Evolutionary conservation across 2,888 invertebrate species (phyloP), one percentile per base, ranked within the genome.

Genomic region (Eristalinus sepulchralis): DNA sequence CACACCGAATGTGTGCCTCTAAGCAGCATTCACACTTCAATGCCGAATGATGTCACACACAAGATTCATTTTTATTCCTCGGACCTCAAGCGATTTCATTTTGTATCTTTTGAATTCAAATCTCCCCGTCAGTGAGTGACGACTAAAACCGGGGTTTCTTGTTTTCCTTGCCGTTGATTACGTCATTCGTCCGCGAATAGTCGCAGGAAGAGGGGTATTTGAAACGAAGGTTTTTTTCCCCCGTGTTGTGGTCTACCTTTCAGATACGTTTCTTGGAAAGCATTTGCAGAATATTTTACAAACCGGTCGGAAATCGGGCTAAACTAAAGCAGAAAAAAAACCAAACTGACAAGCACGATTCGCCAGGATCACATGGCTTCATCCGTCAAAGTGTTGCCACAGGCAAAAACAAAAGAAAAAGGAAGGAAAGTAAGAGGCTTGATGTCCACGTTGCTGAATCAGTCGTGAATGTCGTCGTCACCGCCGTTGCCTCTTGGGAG

Each of bases 31-130:
- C 17, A 59, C 39, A 22, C 73, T 27, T 73, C 72, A 70, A 66
- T 63, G 73, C 36, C 59, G 78, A 47, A 75, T 79, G 80, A 84
- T 80, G 84, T 84, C 80, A 84, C 47, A 67, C 53, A 22, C n/a
- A 27, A 55, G 33, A 73, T 60, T 68, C 17, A 20, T 59, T 75
- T 67, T 36, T 17, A 55, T 66, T 59, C 34, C 17, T 31, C 31
- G 17, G n/a, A n/a, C 34, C 31, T 67, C 17, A 10, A 4, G 4
- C 13, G 22, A 53, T 63, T 79, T 59, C 34, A 60, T 60, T 66
- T 59, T 57, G 57, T 27, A 47, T 64, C 60, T 73, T 76, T 68
- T 62, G 34, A 70, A 33, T 71, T 66, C 39, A 39, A 72, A 67
- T 33, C n/a, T 57, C 17, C 17, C 64, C 47, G 17, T 27, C 27